A percentile compares a stretch with the other conserved stretches of the same genome.
Conservation (phyloP, 2,113 vertebrate genomes). For the Lathamus discolor region DNA sequence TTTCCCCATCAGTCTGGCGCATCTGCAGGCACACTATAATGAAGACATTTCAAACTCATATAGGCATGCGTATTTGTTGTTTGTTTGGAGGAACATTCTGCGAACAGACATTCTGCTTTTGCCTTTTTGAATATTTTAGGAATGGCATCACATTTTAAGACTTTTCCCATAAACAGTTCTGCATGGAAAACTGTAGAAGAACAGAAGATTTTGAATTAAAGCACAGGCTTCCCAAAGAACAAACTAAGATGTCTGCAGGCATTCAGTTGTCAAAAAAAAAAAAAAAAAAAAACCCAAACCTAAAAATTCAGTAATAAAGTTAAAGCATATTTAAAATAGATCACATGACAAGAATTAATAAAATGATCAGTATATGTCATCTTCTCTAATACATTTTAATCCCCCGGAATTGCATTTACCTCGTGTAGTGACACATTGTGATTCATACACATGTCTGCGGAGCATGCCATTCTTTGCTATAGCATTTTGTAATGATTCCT, state of each 20-base stretch:
- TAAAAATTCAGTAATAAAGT: not conserved
- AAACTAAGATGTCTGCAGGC: not conserved
- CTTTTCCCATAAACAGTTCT: not conserved
- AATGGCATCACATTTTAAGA: not conserved
- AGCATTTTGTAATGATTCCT: not conserved
- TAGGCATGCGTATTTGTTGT: not conserved
- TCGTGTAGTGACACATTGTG: not conserved
- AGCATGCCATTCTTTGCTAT: too few relatives aligned
- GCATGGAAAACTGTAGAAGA: not conserved
- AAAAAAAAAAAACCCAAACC: not conserved
- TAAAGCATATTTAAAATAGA: not conserved
- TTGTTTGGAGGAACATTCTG: not conserved
- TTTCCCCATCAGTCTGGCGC: not conserved
- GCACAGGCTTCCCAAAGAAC: not conserved
- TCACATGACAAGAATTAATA: not conserved
- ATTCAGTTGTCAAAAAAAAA: not conserved
- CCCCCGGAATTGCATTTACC: not conserved
- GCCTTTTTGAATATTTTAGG: not conserved
- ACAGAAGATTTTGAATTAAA: not conserved
- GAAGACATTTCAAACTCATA: not conserved
- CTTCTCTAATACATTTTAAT: not conserved
- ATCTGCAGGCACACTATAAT: not conserved
- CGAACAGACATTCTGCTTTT: not conserved
- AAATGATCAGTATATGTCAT: not conserved
- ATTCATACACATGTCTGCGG: rapidly evolving